These are phyloP conservation scores for Bungarus multicinctus DNA, from an alignment of 2,113 vertebrate species.

Conservation along the genomic window DNA sequence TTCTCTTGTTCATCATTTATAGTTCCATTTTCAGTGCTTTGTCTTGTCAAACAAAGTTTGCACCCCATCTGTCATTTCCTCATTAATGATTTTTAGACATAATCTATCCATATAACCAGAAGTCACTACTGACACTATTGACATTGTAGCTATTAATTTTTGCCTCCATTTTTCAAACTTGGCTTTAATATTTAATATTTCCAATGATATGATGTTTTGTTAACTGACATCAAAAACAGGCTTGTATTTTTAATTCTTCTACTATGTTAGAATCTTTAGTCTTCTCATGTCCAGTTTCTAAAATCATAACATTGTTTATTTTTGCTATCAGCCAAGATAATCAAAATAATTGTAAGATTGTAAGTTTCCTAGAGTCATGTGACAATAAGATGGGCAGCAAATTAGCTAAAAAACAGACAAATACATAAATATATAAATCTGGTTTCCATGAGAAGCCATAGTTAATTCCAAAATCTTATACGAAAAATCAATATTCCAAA, in stretches of 20 bases:
- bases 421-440: background rate
- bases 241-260: background rate
- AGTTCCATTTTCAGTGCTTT: background rate
- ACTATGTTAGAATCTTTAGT: background rate
- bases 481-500: background rate
- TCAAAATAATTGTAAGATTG: background rate
- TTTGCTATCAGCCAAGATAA: background rate
- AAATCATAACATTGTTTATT: background rate
- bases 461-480: background rate
- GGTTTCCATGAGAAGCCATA: background rate
- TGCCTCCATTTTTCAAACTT: background rate
- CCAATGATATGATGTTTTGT: background rate
- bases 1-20: background rate
- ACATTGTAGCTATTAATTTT: background rate
- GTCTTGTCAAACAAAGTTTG: background rate
- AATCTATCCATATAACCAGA: background rate
- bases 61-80: background rate
- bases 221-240: background rate
- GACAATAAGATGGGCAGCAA: too few species aligned
- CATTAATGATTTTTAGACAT: background rate
- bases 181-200: background rate
- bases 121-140: background rate
- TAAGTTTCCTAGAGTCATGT: too few species aligned
- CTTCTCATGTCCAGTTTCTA: background rate
- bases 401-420: too few species aligned